Conservation (phyloP, 1,140 invertebrate species). For the Diorhabda elongata region DNA sequence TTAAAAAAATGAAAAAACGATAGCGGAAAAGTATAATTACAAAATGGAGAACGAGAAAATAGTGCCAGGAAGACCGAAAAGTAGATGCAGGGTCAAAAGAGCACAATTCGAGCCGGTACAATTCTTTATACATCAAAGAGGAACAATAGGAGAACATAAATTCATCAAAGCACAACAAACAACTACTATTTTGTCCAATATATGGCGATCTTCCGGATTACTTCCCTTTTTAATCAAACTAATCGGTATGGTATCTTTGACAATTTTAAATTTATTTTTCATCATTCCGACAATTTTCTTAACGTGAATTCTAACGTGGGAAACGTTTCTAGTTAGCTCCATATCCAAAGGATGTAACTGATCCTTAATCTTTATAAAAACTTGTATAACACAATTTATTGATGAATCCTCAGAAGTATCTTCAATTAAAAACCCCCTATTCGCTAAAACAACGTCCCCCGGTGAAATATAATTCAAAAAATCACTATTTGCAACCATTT, state of each 20-base stretch:
- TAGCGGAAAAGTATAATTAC: no score
- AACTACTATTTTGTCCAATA: slow-evolving; percentile 11
- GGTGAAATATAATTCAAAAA: slow-evolving; percentile 22
- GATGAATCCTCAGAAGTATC: slow-evolving; percentile 1
- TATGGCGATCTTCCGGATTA: not conserved
- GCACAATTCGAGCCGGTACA: no score
- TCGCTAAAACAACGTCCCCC: slow-evolving; percentile 24
- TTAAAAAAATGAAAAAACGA: no score
- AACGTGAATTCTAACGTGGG: slow-evolving; percentile 13
- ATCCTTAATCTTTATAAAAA: slow-evolving; percentile 10
- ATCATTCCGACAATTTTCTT: slow-evolving; percentile 10
- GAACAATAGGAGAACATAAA: not conserved
- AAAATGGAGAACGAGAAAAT: no score
- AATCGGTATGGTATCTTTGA: slow-evolving; percentile 5
- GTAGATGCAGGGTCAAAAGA: no score
- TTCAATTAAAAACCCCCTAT: slow-evolving; percentile 25
- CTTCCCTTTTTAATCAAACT: slow-evolving; percentile 1
- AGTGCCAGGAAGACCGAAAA: no score
- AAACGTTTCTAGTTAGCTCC: not conserved
- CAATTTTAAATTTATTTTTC: slow-evolving; percentile 8
- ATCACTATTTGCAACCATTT: slow-evolving; percentile 19
- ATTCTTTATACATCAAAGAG: no score
- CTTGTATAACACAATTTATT: not conserved
- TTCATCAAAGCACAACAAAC: slow-evolving; percentile 8
- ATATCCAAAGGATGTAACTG: slow-evolving; percentile 13